Conservation (phyloP, 2,888 invertebrate species). For the Cosmopolites sordidus region DNA sequence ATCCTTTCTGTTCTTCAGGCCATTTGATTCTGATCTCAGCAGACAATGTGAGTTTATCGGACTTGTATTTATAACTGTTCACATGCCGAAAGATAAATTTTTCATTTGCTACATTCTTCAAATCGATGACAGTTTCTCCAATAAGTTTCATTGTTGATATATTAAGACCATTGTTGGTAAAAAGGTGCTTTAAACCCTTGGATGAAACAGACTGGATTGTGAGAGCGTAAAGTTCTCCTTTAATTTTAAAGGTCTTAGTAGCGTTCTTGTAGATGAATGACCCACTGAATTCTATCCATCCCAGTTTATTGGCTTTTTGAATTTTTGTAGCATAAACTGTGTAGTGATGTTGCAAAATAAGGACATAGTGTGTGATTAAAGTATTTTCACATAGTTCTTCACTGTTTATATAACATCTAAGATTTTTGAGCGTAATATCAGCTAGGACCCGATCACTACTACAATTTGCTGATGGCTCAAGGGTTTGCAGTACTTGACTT, state of each 20-base stretch:
- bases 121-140: neutral
- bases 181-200: no score
- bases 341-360: slow-evolving; percentile 7
- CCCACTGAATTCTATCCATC: slow-evolving; percentile 8
- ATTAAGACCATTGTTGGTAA: no score
- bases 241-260: slow-evolving; percentile 10
- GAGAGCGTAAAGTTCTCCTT: slow-evolving; percentile 5
- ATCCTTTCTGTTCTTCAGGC: neutral
- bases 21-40: neutral
- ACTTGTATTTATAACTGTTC: neutral
- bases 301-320: slow-evolving; percentile 5
- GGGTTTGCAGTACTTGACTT: no score
- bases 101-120: neutral
- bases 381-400: neutral
- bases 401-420: neutral
- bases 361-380: slow-evolving; percentile 2
- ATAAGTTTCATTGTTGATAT: neutral
- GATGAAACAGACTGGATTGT: no score
- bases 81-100: neutral
- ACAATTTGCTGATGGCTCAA: no score
- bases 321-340: slow-evolving; percentile 8
- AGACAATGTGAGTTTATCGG: neutral
- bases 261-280: slow-evolving; percentile 7
- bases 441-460: no score
- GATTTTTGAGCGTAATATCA: neutral